Conservation (phyloP, 2,113 vertebrate species). For the Lepus timidus region DNA sequence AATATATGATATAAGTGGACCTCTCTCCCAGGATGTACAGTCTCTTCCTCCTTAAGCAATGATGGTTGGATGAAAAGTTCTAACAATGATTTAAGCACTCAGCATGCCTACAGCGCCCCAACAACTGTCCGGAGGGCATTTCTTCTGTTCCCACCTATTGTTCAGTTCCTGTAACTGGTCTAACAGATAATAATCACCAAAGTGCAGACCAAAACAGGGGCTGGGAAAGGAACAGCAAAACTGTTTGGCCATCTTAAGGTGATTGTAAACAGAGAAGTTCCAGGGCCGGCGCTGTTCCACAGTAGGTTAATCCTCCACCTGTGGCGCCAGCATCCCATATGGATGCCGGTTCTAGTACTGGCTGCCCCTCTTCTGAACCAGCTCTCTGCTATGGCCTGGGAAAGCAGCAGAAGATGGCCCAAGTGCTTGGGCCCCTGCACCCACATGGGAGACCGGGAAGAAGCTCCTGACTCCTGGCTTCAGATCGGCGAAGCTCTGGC, state of each 20-base stretch:
- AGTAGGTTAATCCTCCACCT: too few relatives aligned
- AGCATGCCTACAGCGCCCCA: neutral
- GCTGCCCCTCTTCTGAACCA: too few relatives aligned
- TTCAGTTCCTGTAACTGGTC: conserved; percentile 10
- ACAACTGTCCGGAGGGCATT: neutral
- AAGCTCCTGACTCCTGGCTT: too few relatives aligned
- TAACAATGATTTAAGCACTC: neutral
- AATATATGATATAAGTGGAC: neutral
- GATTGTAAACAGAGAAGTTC: neutral
- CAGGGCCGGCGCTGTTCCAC: neutral
- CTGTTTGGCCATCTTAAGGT: conserved; percentile 3
- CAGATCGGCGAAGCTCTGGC: too few relatives aligned
- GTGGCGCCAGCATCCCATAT: too few relatives aligned
- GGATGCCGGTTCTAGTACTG: too few relatives aligned
- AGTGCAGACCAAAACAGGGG: conserved; percentile 1
- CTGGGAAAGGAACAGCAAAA: neutral
- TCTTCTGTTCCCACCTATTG: neutral
- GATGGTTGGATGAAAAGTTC: neutral
- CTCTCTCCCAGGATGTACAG: neutral
- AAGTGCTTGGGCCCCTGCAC: too few relatives aligned
- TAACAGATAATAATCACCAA: conserved; percentile 6
- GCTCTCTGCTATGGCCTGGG: too few relatives aligned
- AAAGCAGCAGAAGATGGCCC: too few relatives aligned
- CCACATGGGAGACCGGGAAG: too few relatives aligned
- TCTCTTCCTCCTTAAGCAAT: neutral